Percentiles rank a stretch among this genome's conserved stretches.
phyloP scores from a whole-genome alignment of 2,113 vertebrate genomes.

The Nycticorax nycticorax region DNA sequence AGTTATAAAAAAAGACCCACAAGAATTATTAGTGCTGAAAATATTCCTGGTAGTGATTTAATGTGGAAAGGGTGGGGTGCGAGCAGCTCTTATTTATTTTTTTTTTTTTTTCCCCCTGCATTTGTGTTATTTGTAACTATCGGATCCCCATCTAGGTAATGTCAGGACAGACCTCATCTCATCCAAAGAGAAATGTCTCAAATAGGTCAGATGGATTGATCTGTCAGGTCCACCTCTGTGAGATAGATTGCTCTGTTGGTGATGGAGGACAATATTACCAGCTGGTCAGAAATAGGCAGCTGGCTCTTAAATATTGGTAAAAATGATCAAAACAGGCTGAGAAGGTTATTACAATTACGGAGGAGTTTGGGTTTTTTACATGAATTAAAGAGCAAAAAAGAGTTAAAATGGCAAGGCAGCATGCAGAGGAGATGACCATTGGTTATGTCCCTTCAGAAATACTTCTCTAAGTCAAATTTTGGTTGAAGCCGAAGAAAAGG shows the following conservation, averaged over 20 bases:
- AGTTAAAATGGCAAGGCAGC: accelerated
- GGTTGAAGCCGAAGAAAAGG: neutral
- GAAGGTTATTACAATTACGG: neutral
- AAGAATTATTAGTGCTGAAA: neutral
- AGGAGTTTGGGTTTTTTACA: accelerated
- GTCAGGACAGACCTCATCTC: neutral
- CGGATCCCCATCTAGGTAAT: neutral
- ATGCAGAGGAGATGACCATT: neutral
- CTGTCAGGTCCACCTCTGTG: neutral
- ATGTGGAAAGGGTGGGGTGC: neutral
- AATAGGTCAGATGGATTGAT: neutral
- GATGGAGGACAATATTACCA: neutral
- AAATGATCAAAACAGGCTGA: neutral
- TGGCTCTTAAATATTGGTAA: neutral
- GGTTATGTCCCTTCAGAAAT: neutral
- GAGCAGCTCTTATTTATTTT: neutral
- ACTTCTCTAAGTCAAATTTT: neutral
- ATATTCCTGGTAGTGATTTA: neutral
- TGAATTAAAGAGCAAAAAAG: neutral
- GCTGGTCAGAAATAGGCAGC: neutral
- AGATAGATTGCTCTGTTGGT: neutral
- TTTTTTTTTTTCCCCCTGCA: too few relatives aligned
- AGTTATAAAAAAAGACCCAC: neutral
- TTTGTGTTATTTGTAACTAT: neutral
- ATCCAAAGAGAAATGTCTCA: neutral